Conservation (phyloP, 2,888 invertebrate genomes). For the Yponomeuta plumbellus region DNA sequence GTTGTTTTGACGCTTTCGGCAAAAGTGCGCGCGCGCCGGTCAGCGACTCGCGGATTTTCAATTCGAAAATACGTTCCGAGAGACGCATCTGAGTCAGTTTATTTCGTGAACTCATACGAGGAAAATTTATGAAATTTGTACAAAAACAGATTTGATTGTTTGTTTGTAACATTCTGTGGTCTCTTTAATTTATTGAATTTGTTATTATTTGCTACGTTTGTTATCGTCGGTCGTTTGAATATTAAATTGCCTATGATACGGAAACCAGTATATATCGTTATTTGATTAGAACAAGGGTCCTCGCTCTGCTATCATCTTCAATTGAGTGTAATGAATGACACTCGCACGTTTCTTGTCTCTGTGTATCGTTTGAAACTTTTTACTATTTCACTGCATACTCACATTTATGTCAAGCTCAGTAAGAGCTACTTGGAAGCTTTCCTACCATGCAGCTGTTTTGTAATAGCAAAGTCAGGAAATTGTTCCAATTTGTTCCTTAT, state of each 20-base stretch:
- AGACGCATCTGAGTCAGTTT: neutral
- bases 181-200: neutral
- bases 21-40: constrained; percentile 50
- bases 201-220: neutral
- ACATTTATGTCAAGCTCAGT: too few species aligned
- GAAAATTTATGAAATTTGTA: constrained; percentile 5
- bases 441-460: too few species aligned
- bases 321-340: constrained; percentile 32
- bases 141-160: neutral
- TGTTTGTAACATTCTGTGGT: too few species aligned
- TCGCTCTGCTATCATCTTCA: constrained; percentile 25
- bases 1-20: constrained; percentile 61
- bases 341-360: constrained; percentile 8
- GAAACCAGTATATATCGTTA: neutral
- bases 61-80: neutral
- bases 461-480: neutral
- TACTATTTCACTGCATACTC: neutral
- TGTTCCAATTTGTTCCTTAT: neutral
- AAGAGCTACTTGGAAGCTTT: too few species aligned
- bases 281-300: constrained; percentile 33
- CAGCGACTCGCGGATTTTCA: constrained; percentile 27
- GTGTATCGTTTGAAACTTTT: neutral
- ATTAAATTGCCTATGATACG: neutral
- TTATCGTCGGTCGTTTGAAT: constrained; percentile 2
- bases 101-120: neutral